A percentile compares a stretch with the other conserved stretches of the same genome.
These are phyloP conservation scores for Drosophila murphyi DNA, from an alignment of 1,140 invertebrate species.

Conservation along the genomic window DNA sequence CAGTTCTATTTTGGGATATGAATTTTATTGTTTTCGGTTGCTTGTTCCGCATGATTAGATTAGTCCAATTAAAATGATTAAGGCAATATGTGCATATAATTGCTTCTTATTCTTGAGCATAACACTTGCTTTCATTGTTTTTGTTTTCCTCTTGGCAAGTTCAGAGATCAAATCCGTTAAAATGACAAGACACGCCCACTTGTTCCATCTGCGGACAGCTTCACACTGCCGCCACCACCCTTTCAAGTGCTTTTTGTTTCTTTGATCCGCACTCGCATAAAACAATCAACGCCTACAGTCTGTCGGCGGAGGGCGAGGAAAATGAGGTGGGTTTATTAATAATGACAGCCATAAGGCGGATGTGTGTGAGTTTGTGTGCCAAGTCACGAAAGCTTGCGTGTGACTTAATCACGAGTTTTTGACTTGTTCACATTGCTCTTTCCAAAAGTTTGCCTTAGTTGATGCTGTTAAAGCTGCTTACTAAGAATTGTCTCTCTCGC, in stretches of 20 bases:
- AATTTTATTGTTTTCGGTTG: conserved; percentile 1
- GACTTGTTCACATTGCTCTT: conserved; percentile 11
- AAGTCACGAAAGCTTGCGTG: conserved; percentile 48
- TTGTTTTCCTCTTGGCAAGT: conserved; percentile 31
- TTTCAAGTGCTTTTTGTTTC: conserved; percentile 16
- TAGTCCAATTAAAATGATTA: conserved; percentile 61
- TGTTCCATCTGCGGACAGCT: conserved; percentile 3
- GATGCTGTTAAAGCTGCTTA: background rate
- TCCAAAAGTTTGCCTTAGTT: conserved; percentile 2
- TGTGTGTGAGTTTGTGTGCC: background rate
- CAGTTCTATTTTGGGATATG: conserved; percentile 27
- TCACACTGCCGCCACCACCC: background rate
- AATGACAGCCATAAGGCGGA: conserved; percentile 19
- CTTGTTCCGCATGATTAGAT: conserved; percentile 59
- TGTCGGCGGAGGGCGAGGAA: background rate
- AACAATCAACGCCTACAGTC: conserved; percentile 36
- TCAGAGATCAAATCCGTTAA: conserved; percentile 67
- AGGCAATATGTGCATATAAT: conserved; percentile 12
- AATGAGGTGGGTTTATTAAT: conserved; percentile 36
- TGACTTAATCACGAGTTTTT: conserved; percentile 20
- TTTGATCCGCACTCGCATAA: conserved; percentile 47
- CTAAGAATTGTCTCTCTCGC: too few relatives aligned
- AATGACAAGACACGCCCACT: conserved; percentile 31
- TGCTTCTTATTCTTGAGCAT: conserved; percentile 17
- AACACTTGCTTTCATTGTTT: background rate